Evolutionary conservation across 2,888 invertebrate genomes (phyloP), one percentile per base, ranked within the genome.

Genomic region (Archips xylosteana): DNA sequence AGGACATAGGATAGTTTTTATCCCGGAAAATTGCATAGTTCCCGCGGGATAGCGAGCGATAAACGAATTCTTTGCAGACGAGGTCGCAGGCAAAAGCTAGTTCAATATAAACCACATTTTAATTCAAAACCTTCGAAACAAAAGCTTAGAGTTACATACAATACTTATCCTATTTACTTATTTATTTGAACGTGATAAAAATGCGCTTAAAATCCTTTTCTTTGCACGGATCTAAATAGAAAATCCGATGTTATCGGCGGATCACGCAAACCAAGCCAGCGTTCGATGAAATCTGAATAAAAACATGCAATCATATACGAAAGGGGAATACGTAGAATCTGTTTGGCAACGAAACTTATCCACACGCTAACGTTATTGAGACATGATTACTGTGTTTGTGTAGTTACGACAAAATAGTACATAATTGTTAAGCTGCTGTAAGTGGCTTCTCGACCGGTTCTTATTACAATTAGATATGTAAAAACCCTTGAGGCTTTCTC

Each of bases 271-370:
- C 71, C 60, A 34, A 60, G 59, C 39, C 9, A 47, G 13, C 4
- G 49, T 60, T 65, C 49, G n/a, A 51, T 51, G 15, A 49, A 65
- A 36, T n/a, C 36, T 36, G 36, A 36, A 34, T 34, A 45, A 12
- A 45, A 57, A 71, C 45, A 49, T 23, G 23, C 65, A 63, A 42
- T 70, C 65, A 66, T 42, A 13, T 23, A n/a, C 60, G 65, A 71
- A 71, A 65, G 51, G 32, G 57, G 59, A 39, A 60, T 39, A 59
- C 15, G n/a, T n/a, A 10, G 12, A 45, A 49, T 71, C 60, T 60
- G 71, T 39, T 65, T 9, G 60, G 23, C 65, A 49, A 65, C 34
- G 71, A 51, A 65, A 66, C 51, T 39, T 49, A 10, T 13, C 64
- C 45, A 9, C 59, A 64, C 65, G 64, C 59, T 59, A 47, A 10